phyloP scores from a whole-genome alignment of 1,140 invertebrate species.

The Bombyx mori region DNA sequence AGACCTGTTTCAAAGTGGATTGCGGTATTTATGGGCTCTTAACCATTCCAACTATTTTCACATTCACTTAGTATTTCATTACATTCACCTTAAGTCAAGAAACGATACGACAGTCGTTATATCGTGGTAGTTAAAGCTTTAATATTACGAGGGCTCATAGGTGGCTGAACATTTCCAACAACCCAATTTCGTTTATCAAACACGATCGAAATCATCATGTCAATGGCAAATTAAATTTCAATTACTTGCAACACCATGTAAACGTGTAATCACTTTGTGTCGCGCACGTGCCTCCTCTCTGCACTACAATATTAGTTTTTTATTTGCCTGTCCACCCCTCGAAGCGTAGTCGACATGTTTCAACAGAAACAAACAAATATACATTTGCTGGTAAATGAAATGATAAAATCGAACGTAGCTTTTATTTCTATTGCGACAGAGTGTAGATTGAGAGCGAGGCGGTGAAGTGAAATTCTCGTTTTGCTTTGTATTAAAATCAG shows the following conservation, averaged over 20 bases:
- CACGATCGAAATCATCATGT: slow-evolving; percentile 2
- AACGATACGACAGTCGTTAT: too few species aligned
- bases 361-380: slow-evolving; percentile 16
- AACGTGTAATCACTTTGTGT: slow-evolving; percentile 32
- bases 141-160: not conserved
- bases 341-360: slow-evolving; percentile 62
- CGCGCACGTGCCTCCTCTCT: slow-evolving; percentile 42
- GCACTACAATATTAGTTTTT: slow-evolving; percentile 58
- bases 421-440: slow-evolving; percentile 1
- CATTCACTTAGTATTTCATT: too few species aligned
- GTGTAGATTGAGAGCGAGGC: not conserved
- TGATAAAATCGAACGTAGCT: slow-evolving; percentile 8
- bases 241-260: slow-evolving; percentile 56
- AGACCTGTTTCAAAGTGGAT: too few species aligned
- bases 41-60: too few species aligned
- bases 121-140: too few species aligned
- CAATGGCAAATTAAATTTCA: slow-evolving; percentile 48
- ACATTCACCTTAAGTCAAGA: too few species aligned
- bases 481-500: slow-evolving; percentile 9
- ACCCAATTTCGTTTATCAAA: too few species aligned
- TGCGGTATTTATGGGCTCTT: too few species aligned
- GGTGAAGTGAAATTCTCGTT: slow-evolving; percentile 22
- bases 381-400: not conserved
- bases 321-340: slow-evolving; percentile 58
- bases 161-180: not conserved